Base-by-base conservation (phyloP, 2,888 invertebrate genomes). In the Itoplectis maculator region DNA sequence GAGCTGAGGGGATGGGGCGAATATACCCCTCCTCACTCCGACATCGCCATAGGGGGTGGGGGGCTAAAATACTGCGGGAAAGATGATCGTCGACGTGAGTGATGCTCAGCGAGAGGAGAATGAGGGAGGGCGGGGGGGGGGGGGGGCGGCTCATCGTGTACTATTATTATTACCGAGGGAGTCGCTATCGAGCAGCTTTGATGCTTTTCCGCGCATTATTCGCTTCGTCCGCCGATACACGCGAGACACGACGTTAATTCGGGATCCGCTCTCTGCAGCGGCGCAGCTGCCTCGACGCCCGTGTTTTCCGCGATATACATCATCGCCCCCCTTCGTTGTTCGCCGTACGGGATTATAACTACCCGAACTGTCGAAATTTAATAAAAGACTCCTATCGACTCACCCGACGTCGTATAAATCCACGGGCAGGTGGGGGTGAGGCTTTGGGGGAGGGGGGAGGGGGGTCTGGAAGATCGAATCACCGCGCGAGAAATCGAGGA, bases 391-490 rank as follows among this genome's bases (percentile, higher is more conserved):
- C 42, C 23, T 51, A 42, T 66, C 18, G 51, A 72, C 59, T 18
- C 70, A 79, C 29, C 29, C 65, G 66, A 66, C 54, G 56, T 61
- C n/a, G n/a, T 61, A 70, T 45, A 72, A 56, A 75, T 75, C 65
- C 70, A 45, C 49, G 37, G 9, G 42, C n/a, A n/a, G n/a, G n/a
- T n/a, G n/a, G n/a, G n/a, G n/a, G n/a, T n/a, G n/a, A n/a, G n/a
- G n/a, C n/a, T n/a, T n/a, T n/a, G n/a, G n/a, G n/a, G n/a, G n/a
- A n/a, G 23, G 13, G 47, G 23, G 49, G 47, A 61, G 29, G 56
- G 69, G 23, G 42, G 70, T 3, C 4, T 61, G 47, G 20, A 51
- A 37, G 37, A 15, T 18, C 20, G 11, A 23, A 70, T 51, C 29
- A 65, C 65, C 65, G 59, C 75, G 29, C 5, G 45, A 20, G n/a